A percentile compares a stretch with the other conserved stretches of the same genome.
Evolutionary conservation across 2,888 invertebrate species (phyloP).

Genomic region (Phaedon cochleariae): DNA sequence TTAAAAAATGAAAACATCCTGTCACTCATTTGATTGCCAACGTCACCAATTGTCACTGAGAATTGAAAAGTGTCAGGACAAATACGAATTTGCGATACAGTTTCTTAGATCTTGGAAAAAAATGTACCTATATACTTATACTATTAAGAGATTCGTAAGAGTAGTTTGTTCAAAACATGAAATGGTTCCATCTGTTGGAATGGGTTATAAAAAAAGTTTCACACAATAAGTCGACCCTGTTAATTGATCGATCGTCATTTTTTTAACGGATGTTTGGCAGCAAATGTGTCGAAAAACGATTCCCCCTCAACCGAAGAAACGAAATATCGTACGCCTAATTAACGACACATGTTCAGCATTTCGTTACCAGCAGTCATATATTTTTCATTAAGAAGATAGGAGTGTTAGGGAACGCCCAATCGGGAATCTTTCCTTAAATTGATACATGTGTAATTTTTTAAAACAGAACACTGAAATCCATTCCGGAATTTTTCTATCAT

Average conservation of each 20-base stretch:
- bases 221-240: constrained; percentile 31
- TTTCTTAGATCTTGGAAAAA: too few relatives aligned
- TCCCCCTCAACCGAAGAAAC: not conserved
- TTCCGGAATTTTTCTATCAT: not conserved
- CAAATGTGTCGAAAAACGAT: constrained; percentile 48
- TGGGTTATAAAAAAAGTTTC: constrained; percentile 12
- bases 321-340: constrained; percentile 51
- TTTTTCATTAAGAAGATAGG: constrained; percentile 42
- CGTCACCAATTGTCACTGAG: too few relatives aligned
- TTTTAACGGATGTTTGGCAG: constrained; percentile 52
- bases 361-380: constrained; percentile 46
- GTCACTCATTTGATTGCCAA: too few relatives aligned
- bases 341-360: constrained; percentile 49
- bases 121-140: too few relatives aligned
- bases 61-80: too few relatives aligned
- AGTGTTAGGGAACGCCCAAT: not conserved
- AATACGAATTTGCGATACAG: too few relatives aligned
- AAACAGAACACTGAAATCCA: not conserved
- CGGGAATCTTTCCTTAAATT: not conserved
- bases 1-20: too few relatives aligned
- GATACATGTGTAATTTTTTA: not conserved
- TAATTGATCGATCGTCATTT: constrained; percentile 45
- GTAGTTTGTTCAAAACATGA: too few relatives aligned
- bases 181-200: not conserved
- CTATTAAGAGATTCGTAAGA: too few relatives aligned